Evolutionary conservation across 2,888 invertebrate genomes (phyloP), one percentile per base, ranked within the genome.

Genomic region (Tenthredo amoena): DNA sequence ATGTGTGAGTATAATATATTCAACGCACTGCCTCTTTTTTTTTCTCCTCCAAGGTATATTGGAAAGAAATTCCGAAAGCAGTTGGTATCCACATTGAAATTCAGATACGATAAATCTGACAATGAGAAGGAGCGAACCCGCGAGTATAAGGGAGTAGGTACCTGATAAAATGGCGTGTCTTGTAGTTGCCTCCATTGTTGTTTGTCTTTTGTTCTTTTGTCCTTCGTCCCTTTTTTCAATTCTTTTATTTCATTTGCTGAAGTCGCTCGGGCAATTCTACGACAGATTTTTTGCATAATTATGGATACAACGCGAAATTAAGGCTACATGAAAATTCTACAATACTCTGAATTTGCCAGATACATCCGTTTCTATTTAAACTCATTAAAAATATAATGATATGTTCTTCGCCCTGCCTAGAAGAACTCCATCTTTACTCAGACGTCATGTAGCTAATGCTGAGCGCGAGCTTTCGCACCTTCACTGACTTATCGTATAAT

Each of bases 201-300:
- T 81, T 81, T 15, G 81, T 62, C 62, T 62, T 81, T 81, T 62
- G 62, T 58, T 81, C 62, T 43, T 62, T 81, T 81, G 58, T 58
- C 62, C 50, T 79, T 40, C 62, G 47, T 58, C 62, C 58, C 37
- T 62, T 62, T 72, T 81, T 62, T 62, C 58, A 81, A 81, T 81
- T 58, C 58, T 43, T 62, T 62, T 81, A 81, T 81, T 81, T 81
- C 37, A 58, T 81, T 77, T 62, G 40, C 37, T 40, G 10, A 31
- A 81, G 81, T 81, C 40, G 15, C 40, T 15, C 43, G 3, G 81
- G 58, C 81, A 81, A 62, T 81, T 58, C 62, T 62, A 37, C 62
- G 62, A 40, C 62, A 81, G 31, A 3, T 37, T 50, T 81, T 26
- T 62, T 40, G 21, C 62, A 40, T 37, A 58, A 58, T 62, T 62